Percentiles rank a stretch among this genome's conserved stretches.
Conservation (phyloP, 2,797 vertebrate species). For the Spea hammondii region DNA sequence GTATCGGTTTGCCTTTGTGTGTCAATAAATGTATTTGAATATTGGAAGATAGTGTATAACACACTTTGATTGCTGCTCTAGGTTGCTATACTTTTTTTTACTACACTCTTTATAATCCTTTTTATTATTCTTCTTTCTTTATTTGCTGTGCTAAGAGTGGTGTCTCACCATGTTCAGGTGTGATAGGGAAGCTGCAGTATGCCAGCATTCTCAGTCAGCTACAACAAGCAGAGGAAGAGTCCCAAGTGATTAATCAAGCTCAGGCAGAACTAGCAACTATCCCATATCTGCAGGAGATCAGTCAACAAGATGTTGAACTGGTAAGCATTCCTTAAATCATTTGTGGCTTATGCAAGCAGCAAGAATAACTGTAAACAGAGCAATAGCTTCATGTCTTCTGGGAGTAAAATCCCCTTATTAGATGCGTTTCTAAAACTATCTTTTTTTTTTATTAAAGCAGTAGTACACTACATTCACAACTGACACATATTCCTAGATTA, state of each 20-base stretch:
- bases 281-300: conserved; percentile 72
- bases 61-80: too few species aligned
- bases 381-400: conserved; percentile 39
- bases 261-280: conserved; percentile 71
- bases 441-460: conserved; percentile 35
- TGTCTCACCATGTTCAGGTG: conserved; percentile 58
- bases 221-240: conserved; percentile 64
- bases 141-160: conserved; percentile 59
- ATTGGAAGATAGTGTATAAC: too few species aligned
- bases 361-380: conserved; percentile 43
- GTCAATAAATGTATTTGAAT: too few species aligned
- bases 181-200: conserved; percentile 71
- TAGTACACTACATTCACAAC: conserved; percentile 18
- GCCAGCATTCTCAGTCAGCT: conserved; percentile 65
- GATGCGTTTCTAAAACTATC: conserved; percentile 37
- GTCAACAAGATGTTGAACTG: conserved; percentile 62
- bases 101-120: too few species aligned
- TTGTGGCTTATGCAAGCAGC: conserved; percentile 54
- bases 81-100: too few species aligned
- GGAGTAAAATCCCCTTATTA: conserved; percentile 48
- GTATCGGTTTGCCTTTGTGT: too few species aligned
- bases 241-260: conserved; percentile 67
- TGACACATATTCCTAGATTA: not conserved
- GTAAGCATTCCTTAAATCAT: conserved; percentile 60
- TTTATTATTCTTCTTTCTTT: not conserved